Base-by-base conservation (phyloP, 2,888 invertebrate genomes). In the Eudasyphora cyanicolor region DNA sequence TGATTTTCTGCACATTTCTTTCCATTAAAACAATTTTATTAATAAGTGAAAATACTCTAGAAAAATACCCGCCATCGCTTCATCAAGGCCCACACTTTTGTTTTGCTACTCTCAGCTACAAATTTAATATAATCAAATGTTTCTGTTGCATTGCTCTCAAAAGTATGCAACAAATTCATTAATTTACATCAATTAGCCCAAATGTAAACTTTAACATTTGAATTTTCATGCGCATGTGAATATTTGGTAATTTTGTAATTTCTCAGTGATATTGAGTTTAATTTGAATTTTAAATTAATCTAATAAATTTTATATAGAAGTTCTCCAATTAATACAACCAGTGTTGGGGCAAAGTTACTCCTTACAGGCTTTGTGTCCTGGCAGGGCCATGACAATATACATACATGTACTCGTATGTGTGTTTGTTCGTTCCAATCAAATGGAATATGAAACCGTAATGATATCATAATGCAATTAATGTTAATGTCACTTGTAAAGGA, bases 391-490 rank as follows among this genome's bases (percentile, higher is more conserved):
- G 27, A 27, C n/a, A 57, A 17, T 2, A 8, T 5, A 38, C 1
- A 35, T 77, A 29, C 49, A n/a, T 62, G 12, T 35, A 42, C 45
- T 38, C 32, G 38, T 57, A 17, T 42, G 32, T 12, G n/a, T 27
- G 24, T 38, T 21, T 42, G 19, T 14, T 27, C 17, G 24, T 69
- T 42, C 32, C 70, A 71, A 67, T 81, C 71, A 84, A 84, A 78
- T 84, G 81, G 81, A 78, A 84, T 84, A 78, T 84, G 84, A 81
- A 84, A 84, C 77, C 78, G 67, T 84, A 84, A 75, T 76, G 84
- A 73, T 84, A 67, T 84, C 84, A 84, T 80, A 84, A 81, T 75
- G 81, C 84, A 84, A 84, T 84, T 81, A 84, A 84, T 78, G 84
- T 78, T 80, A 84, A 84, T 84, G 84, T 84, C 84, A 81, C 62